phyloP scores from a whole-genome alignment of 2,113 vertebrate species.

The Nanorana parkeri region DNA sequence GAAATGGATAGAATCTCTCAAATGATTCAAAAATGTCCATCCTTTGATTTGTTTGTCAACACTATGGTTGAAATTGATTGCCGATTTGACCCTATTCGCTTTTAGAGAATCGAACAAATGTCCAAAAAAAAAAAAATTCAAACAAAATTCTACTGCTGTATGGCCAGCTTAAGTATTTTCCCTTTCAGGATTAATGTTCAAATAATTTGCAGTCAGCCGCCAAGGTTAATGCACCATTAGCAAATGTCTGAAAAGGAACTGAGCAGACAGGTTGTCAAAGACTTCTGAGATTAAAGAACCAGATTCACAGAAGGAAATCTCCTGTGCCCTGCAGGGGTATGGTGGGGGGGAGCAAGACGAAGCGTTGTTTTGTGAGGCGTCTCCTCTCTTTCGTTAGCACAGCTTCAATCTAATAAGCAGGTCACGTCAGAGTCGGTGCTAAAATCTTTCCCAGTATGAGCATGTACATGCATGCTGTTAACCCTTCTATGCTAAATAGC shows the following conservation, averaged over 20 bases:
- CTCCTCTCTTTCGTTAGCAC: slow-evolving; percentile 32
- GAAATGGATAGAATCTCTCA: too few relatives aligned
- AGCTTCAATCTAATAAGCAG: slow-evolving; percentile 36
- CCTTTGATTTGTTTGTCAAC: too few relatives aligned
- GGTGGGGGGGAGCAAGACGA: neutral
- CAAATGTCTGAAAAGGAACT: slow-evolving; percentile 68
- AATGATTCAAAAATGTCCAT: too few relatives aligned
- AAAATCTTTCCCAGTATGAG: slow-evolving; percentile 21
- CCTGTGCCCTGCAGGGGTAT: slow-evolving; percentile 52
- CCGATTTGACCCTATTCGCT: too few relatives aligned
- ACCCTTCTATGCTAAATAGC: slow-evolving; percentile 1
- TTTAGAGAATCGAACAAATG: too few relatives aligned
- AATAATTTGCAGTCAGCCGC: slow-evolving; percentile 69
- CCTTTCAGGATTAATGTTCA: slow-evolving; percentile 64
- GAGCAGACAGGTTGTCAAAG: slow-evolving; percentile 74
- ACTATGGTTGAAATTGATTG: too few relatives aligned
- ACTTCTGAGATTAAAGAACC: slow-evolving; percentile 72
- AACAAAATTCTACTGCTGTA: too few relatives aligned
- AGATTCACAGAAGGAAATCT: slow-evolving; percentile 64
- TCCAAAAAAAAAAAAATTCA: too few relatives aligned
- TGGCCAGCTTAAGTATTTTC: too few relatives aligned
- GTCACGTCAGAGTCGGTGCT: slow-evolving; percentile 21
- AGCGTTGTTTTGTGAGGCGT: slow-evolving; percentile 30
- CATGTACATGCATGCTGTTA: slow-evolving; percentile 46
- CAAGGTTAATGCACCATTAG: slow-evolving; percentile 76